Evolutionary conservation across 1,140 invertebrate genomes (phyloP).

Genomic region (Mamestra configurata): DNA sequence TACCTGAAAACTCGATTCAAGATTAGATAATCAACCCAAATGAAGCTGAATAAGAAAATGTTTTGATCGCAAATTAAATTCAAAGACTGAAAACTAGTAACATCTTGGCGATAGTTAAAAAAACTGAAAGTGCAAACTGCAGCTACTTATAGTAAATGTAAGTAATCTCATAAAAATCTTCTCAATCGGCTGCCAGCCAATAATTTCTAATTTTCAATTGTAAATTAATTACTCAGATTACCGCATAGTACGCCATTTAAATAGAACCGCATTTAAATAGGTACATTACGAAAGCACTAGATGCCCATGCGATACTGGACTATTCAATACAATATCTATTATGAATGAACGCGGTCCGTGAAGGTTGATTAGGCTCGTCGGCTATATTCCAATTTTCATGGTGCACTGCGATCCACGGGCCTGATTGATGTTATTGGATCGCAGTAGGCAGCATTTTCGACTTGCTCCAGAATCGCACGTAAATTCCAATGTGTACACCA

Average conservation of each 20-base stretch:
- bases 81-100: background rate
- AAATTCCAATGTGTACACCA: background rate
- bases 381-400: conserved; percentile 81
- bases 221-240: conserved; percentile 33
- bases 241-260: conserved; percentile 58
- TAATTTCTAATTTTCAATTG: conserved; percentile 36
- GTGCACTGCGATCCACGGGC: conserved; percentile 63
- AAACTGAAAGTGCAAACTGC: background rate
- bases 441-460: conserved; percentile 41
- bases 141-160: background rate
- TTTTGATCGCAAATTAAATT: background rate
- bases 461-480: conserved; percentile 26
- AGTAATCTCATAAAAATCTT: background rate
- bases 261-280: conserved; percentile 63
- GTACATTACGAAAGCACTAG: conserved; percentile 68
- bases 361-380: conserved; percentile 76
- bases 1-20: conserved; percentile 7
- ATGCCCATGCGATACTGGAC: conserved; percentile 68
- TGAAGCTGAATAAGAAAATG: background rate
- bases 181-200: background rate
- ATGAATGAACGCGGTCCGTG: conserved; percentile 70
- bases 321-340: conserved; percentile 80
- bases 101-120: background rate
- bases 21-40: background rate
- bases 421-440: conserved; percentile 78